Percentiles rank a stretch among this genome's conserved stretches.
These are phyloP conservation scores for Pipra filicauda DNA, from an alignment of 2,113 vertebrate genomes.

Conservation along the genomic window DNA sequence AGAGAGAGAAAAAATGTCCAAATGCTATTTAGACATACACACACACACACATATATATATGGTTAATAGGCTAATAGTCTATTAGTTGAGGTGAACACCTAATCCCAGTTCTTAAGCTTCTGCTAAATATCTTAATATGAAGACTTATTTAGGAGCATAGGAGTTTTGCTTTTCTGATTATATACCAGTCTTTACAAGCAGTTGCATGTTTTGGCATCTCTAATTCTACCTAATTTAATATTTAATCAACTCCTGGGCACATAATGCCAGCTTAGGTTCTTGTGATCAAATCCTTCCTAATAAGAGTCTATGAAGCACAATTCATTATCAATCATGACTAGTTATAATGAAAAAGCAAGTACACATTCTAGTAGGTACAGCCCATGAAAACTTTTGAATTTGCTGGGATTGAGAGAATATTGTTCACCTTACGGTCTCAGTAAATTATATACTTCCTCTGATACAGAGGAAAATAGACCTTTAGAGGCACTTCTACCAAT, in stretches of 20 bases:
- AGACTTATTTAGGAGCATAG: neutral
- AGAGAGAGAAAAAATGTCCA: neutral
- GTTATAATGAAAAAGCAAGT: neutral
- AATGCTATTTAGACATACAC: neutral
- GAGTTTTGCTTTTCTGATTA: neutral
- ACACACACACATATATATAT: neutral
- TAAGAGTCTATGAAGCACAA: neutral
- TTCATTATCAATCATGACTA: neutral
- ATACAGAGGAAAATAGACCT: neutral
- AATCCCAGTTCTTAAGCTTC: neutral
- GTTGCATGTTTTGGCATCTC: neutral
- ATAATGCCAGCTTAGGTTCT: neutral
- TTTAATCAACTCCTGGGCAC: neutral
- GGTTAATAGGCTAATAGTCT: neutral
- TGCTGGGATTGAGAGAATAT: neutral
- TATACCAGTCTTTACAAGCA: neutral
- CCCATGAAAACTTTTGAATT: neutral
- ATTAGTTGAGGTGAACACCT: neutral
- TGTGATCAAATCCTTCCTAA: neutral
- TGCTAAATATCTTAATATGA: neutral
- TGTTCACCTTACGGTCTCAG: neutral
- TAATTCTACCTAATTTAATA: neutral
- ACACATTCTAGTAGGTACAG: neutral
- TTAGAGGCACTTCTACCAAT: neutral
- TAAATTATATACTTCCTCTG: neutral